Percentiles rank a stretch among this genome's conserved stretches.
These are phyloP conservation scores for Ginglymostoma cirratum DNA, from an alignment of 2,113 vertebrate species.

Conservation along the genomic window DNA sequence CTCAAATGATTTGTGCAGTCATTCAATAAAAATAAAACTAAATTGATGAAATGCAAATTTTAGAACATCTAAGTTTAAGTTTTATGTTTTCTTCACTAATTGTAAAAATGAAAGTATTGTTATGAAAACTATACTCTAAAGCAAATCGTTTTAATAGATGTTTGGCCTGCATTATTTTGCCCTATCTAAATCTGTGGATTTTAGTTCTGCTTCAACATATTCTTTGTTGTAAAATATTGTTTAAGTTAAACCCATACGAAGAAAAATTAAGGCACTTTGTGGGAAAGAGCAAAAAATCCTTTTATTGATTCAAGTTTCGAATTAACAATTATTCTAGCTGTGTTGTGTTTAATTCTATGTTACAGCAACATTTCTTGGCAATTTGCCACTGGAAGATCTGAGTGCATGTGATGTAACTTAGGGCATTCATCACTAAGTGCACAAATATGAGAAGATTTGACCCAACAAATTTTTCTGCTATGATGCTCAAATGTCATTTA, in stretches of 20 bases:
- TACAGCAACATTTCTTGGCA: not conserved
- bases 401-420: not conserved
- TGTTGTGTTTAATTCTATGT: not conserved
- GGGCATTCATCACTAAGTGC: not conserved
- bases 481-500: not conserved
- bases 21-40: not conserved
- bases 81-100: not conserved
- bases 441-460: not conserved
- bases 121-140: not conserved
- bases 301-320: not conserved
- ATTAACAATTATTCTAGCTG: not conserved
- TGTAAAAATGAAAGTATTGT: not conserved
- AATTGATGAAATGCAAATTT: not conserved
- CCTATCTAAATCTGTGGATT: not conserved
- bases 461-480: not conserved
- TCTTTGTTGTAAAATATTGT: too few species aligned
- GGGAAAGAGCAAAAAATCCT: not conserved
- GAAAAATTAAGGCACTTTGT: too few species aligned
- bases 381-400: not conserved
- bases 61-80: not conserved
- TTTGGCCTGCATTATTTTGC: not conserved
- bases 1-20: not conserved
- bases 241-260: too few species aligned
- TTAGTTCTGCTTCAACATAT: not conserved
- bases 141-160: not conserved